Evolutionary conservation across 2,797 vertebrate species (phyloP).

Genomic region (Microtus californicus): DNA sequence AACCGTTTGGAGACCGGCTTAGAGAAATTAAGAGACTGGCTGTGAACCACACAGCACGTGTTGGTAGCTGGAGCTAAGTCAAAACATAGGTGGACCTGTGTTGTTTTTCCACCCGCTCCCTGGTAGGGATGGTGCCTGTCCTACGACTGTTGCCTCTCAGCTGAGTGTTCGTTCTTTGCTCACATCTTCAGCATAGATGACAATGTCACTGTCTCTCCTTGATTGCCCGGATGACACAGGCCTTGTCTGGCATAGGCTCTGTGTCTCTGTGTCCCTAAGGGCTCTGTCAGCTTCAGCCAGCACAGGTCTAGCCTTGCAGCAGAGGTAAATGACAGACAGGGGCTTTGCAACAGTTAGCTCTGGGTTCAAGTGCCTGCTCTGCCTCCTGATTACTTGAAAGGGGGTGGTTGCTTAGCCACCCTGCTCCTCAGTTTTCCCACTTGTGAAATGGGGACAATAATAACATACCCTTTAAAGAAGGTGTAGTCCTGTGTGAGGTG

Average conservation of each 20-base stretch:
- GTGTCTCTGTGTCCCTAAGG: not conserved
- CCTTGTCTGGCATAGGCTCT: not conserved
- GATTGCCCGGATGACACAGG: not conserved
- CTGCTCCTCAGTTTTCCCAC: not conserved
- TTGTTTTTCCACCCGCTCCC: not conserved
- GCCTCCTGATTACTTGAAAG: not conserved
- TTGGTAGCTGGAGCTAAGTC: not conserved
- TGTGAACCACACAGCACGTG: not conserved
- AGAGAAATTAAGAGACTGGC: not conserved
- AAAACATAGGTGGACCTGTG: not conserved
- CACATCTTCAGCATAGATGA: not conserved
- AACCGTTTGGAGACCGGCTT: slow-evolving; percentile 31
- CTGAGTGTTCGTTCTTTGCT: not conserved
- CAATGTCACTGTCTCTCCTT: not conserved
- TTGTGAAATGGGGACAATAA: not conserved
- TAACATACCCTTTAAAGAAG: not conserved
- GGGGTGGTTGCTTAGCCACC: not conserved
- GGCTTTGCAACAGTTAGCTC: not conserved
- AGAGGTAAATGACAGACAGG: not conserved
- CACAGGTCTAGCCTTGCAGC: not conserved
- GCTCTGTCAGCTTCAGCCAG: not conserved
- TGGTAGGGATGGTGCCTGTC: not conserved
- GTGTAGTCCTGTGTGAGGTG: not conserved
- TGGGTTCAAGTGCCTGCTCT: not conserved
- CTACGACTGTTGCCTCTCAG: not conserved